phyloP scores from a whole-genome alignment of 2,888 invertebrate genomes.

The Cheilosia variabilis region DNA sequence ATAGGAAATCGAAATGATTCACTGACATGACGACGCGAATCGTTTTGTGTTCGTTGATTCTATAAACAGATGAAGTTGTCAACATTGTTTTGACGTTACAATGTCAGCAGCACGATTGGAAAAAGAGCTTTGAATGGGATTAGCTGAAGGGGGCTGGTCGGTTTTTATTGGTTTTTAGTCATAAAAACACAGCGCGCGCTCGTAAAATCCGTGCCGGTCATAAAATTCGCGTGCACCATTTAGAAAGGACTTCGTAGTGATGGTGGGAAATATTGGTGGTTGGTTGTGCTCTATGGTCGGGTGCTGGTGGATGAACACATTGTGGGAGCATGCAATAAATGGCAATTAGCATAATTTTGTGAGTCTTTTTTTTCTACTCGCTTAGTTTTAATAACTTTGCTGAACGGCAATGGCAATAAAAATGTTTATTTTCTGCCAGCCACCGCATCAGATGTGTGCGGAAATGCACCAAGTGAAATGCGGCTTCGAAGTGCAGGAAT shows the following conservation, averaged over 20 bases:
- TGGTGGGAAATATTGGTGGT: not conserved
- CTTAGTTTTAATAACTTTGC: not conserved
- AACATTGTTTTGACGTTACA: slow-evolving; percentile 49
- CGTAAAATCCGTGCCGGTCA: slow-evolving; percentile 48
- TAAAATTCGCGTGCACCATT: slow-evolving; percentile 30
- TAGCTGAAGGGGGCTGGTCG: not conserved
- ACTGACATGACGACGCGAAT: not conserved
- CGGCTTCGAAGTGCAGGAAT: no score
- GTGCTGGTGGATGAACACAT: slow-evolving; percentile 2
- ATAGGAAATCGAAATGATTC: slow-evolving; percentile 7
- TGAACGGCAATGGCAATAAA: not conserved
- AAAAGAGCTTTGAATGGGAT: not conserved
- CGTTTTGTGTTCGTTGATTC: not conserved
- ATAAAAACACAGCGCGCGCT: slow-evolving; percentile 25
- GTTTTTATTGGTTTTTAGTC: slow-evolving; percentile 40
- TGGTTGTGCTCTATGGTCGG: not conserved
- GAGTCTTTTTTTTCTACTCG: not conserved
- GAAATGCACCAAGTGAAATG: no score
- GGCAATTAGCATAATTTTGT: slow-evolving; percentile 22
- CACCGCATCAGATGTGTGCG: no score
- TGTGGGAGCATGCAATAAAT: slow-evolving; percentile 12
- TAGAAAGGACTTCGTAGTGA: not conserved
- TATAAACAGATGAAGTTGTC: slow-evolving; percentile 18
- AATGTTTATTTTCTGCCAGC: not conserved
- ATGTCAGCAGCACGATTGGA: not conserved